Conservation (phyloP, 2,888 invertebrate species). For the Synergus umbraculus region DNA sequence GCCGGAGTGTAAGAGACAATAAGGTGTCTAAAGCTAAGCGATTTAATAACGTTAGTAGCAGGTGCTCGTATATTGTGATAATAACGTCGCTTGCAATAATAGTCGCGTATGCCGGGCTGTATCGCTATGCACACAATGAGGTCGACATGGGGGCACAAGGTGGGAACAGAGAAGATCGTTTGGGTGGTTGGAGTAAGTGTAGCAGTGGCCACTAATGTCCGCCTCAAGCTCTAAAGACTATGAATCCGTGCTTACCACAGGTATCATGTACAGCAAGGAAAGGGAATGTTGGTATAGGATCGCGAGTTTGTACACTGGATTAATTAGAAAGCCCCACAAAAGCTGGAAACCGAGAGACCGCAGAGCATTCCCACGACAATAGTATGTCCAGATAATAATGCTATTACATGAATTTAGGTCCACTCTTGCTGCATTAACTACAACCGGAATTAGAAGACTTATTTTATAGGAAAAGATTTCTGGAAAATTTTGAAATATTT, state of each 20-base stretch:
- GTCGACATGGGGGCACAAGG: neutral
- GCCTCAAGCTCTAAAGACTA: conserved; percentile 44
- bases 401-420: conserved; percentile 41
- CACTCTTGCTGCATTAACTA: neutral
- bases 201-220: conserved; percentile 44
- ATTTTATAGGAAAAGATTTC: neutral
- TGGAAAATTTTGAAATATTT: no score
- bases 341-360: conserved; percentile 60
- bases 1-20: neutral
- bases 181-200: conserved; percentile 2
- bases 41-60: conserved; percentile 52
- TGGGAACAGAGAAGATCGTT: neutral
- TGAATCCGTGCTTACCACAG: conserved; percentile 45
- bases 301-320: conserved; percentile 54
- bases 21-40: neutral
- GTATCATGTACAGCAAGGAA: conserved; percentile 43
- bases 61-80: conserved; percentile 51
- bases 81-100: conserved; percentile 53
- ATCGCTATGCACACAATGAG: conserved; percentile 13
- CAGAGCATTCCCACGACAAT: conserved; percentile 58
- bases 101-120: conserved; percentile 28
- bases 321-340: conserved; percentile 61
- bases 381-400: conserved; percentile 61
- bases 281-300: conserved; percentile 16
- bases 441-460: neutral